These are phyloP conservation scores for Synanthedon vespiformis DNA, from an alignment of 2,888 invertebrate genomes.

Conservation along the genomic window DNA sequence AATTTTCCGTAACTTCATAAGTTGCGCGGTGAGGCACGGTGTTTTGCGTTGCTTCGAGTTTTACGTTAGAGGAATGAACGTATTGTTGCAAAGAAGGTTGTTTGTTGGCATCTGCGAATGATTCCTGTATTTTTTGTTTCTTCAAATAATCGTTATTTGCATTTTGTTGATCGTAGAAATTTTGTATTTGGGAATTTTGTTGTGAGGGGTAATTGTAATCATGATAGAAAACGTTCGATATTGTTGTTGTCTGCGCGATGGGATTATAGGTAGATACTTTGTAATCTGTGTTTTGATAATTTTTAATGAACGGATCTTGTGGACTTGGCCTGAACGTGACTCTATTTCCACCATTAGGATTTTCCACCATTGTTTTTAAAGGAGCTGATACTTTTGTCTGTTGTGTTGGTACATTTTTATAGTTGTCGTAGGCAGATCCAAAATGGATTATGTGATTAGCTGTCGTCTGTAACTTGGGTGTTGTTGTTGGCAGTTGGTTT, in stretches of 20 bases:
- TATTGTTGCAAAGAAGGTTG: slow-evolving; percentile 37
- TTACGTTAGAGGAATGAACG: slow-evolving; percentile 28
- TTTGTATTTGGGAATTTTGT: slow-evolving; percentile 40
- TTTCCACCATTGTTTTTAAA: slow-evolving; percentile 46
- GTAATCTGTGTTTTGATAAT: slow-evolving; percentile 28
- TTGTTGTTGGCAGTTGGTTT: slow-evolving; percentile 31
- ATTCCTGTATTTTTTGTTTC: slow-evolving; percentile 43
- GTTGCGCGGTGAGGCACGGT: slow-evolving; percentile 29
- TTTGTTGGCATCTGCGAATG: slow-evolving; percentile 41
- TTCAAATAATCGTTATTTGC: slow-evolving; percentile 36
- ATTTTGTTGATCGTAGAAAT: slow-evolving; percentile 34
- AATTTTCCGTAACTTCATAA: slow-evolving; percentile 58
- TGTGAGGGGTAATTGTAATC: slow-evolving; percentile 36
- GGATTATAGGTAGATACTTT: slow-evolving; percentile 57
- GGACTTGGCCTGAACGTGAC: slow-evolving; percentile 55
- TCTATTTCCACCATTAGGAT: slow-evolving; percentile 44
- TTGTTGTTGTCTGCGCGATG: slow-evolving; percentile 32
- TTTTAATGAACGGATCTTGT: slow-evolving; percentile 54
- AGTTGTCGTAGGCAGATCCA: slow-evolving; percentile 43
- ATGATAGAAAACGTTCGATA: slow-evolving; percentile 25
- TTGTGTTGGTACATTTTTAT: slow-evolving; percentile 61
- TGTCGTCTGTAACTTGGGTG: slow-evolving; percentile 42
- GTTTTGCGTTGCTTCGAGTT: slow-evolving; percentile 19
- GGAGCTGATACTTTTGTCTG: slow-evolving; percentile 41
- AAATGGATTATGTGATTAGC: slow-evolving; percentile 39